Evolutionary conservation across 1,140 invertebrate species (phyloP).

Genomic region (Tetraneura akinire): DNA sequence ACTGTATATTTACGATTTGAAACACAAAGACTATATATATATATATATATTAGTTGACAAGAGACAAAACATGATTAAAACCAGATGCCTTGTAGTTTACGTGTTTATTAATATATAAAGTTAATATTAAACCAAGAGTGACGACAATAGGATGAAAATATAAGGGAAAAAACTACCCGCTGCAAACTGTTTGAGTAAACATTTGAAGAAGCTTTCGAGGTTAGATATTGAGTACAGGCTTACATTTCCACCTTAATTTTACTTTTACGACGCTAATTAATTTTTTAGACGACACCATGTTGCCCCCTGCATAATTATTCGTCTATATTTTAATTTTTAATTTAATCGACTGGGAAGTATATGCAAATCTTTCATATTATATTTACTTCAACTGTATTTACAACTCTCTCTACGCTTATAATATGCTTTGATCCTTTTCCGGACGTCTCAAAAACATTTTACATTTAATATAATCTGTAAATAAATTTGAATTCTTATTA

Average conservation of each 20-base stretch:
- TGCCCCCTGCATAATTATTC: background rate
- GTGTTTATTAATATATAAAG: slow-evolving; percentile 24
- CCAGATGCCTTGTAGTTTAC: background rate
- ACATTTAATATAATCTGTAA: too few species aligned
- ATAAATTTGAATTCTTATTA: too few species aligned
- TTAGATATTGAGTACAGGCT: background rate
- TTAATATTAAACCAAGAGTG: slow-evolving; percentile 23
- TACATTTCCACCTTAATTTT: background rate
- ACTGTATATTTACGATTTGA: background rate
- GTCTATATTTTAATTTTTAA: slow-evolving; percentile 15
- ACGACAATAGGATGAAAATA: background rate
- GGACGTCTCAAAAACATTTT: too few species aligned
- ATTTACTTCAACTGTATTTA: too few species aligned
- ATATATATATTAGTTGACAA: too few species aligned
- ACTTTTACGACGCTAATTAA: slow-evolving; percentile 15
- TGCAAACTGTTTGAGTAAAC: background rate
- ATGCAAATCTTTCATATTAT: too few species aligned
- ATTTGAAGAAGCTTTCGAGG: slow-evolving; percentile 17
- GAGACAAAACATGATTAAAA: background rate
- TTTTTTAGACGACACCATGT: background rate
- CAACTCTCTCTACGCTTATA: too few species aligned
- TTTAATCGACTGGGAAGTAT: background rate
- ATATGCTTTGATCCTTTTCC: too few species aligned
- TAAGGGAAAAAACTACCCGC: background rate
- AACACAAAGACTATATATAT: too few species aligned